Conservation (phyloP, 2,797 vertebrate genomes). For the Muscicapa striata region DNA sequence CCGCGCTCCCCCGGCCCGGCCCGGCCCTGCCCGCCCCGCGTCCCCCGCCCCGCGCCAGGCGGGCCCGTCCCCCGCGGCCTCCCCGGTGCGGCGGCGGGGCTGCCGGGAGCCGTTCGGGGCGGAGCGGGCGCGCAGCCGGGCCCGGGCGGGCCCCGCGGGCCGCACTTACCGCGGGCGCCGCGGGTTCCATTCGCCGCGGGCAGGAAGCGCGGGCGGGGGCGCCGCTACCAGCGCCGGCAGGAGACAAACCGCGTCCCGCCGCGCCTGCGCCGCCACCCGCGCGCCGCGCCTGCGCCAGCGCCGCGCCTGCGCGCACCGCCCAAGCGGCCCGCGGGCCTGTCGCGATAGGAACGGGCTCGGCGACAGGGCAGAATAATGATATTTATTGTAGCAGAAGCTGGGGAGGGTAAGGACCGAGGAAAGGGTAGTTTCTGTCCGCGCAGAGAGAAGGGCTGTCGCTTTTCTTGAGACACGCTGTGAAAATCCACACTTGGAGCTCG, state of each 20-base stretch:
- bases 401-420: too few relatives aligned
- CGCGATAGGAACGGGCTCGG: background rate
- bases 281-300: background rate
- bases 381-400: background rate
- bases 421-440: background rate
- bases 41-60: background rate
- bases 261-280: background rate
- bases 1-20: background rate
- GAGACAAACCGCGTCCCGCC: constrained; percentile 10
- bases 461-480: background rate
- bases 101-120: background rate
- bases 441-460: background rate
- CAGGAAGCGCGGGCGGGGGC: constrained; percentile 36
- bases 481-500: background rate
- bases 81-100: background rate
- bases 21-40: background rate
- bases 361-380: fast-evolving
- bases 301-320: background rate
- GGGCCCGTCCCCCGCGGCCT: background rate
- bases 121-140: background rate
- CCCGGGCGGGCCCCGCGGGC: background rate
- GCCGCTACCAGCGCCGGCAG: constrained; percentile 40
- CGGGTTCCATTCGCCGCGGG: constrained; percentile 33
- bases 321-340: background rate
- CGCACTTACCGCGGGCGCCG: background rate